Evolutionary conservation across 2,113 vertebrate species (phyloP).

Genomic region (Uria aalge): DNA sequence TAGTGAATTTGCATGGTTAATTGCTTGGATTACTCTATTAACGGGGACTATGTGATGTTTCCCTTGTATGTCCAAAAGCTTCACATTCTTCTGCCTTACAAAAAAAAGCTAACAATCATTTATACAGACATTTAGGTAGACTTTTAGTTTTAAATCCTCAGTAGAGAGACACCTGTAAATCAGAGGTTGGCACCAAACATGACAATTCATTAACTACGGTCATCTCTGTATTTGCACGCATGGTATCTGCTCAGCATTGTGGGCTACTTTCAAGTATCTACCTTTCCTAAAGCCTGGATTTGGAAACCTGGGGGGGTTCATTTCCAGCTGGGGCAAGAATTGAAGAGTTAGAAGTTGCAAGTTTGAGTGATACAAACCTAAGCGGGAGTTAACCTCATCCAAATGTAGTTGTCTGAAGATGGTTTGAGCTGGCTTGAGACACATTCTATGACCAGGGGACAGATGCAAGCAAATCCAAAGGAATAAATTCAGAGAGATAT

Average conservation of each 20-base stretch:
- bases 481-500: not conserved
- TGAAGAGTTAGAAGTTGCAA: not conserved
- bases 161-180: not conserved
- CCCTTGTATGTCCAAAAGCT: not conserved
- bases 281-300: accelerated
- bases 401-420: not conserved
- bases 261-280: not conserved
- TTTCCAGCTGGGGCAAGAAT: not conserved
- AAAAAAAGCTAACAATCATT: not conserved
- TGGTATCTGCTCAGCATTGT: accelerated
- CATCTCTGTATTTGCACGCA: not conserved
- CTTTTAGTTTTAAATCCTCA: not conserved
- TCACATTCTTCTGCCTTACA: not conserved
- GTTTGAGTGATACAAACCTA: not conserved
- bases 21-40: not conserved
- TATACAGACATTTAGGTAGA: not conserved
- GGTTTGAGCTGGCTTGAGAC: not conserved
- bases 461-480: not conserved
- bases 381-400: not conserved
- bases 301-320: accelerated
- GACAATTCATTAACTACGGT: accelerated
- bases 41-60: not conserved
- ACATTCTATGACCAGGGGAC: not conserved
- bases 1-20: not conserved
- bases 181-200: not conserved